These are phyloP conservation scores for Caenorhabditis brenneri DNA, from an alignment of 1,140 invertebrate species.

Conservation along the genomic window DNA sequence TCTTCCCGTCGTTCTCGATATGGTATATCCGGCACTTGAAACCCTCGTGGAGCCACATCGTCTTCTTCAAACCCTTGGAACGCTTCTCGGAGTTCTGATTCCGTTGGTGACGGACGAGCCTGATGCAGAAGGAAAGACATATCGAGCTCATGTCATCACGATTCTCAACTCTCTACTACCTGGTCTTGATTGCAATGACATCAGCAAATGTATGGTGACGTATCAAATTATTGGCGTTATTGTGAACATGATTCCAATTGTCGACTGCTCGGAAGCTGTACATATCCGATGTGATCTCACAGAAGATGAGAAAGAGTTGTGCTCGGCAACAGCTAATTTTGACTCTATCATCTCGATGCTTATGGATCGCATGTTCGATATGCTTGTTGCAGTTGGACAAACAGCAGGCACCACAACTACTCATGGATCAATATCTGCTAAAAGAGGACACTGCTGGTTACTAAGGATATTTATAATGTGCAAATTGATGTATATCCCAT, in stretches of 20 bases:
- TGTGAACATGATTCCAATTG: slow-evolving; percentile 80
- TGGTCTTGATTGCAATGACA: slow-evolving; percentile 88
- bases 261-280: slow-evolving; percentile 82
- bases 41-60: slow-evolving; percentile 86
- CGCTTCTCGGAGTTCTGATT: slow-evolving; percentile 57
- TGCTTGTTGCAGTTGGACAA: slow-evolving; percentile 64
- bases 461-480: too few species aligned
- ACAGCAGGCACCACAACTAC: slow-evolving; percentile 41
- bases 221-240: slow-evolving; percentile 75
- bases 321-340: slow-evolving; percentile 73
- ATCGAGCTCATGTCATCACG: slow-evolving; percentile 80
- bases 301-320: slow-evolving; percentile 75
- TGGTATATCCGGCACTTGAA: slow-evolving; percentile 80
- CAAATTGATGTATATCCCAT: too few species aligned
- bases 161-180: slow-evolving; percentile 82
- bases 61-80: slow-evolving; percentile 64
- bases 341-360: slow-evolving; percentile 52
- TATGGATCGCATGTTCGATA: slow-evolving; percentile 63
- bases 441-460: slow-evolving; percentile 68
- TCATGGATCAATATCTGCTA: slow-evolving; percentile 46
- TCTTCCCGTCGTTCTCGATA: slow-evolving; percentile 82
- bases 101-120: slow-evolving; percentile 74
- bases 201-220: slow-evolving; percentile 80
- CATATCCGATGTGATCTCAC: slow-evolving; percentile 78
- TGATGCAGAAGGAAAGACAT: slow-evolving; percentile 75